Base-by-base conservation (phyloP, 2,113 vertebrate species). In the Canis aureus region DNA sequence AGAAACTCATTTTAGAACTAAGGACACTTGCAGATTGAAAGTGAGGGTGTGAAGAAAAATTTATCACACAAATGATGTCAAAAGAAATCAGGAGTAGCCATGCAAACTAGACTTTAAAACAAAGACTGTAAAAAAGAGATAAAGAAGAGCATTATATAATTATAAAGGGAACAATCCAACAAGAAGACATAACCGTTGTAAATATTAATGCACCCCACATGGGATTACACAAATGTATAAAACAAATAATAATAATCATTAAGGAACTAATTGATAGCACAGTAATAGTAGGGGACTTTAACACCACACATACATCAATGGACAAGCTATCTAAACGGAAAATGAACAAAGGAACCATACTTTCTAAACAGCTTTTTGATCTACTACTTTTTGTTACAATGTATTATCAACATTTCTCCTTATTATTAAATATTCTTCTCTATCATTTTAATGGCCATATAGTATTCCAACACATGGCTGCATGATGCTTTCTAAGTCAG, bases 371-470 rank as follows among this genome's bases (percentile, higher is more conserved):
- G 19, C 9, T 89, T 85, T 67, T 8, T 71, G 55, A 74, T 59
- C 94, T 82, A 88, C 22, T 62, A 23, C n/a, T 32, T 89, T 80
- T 49, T 6, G 43, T 79, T 73, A 64, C 43, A 76, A 88, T 49
- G 13, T 71, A 25, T 35, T 86, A 1, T 60, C 53, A 86, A 29
- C n/a, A 69, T 67, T 74, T 86, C 51, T 82, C 6, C n/a, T 71
- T 83, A 71, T 76, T 66, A 86, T 89, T 95, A 90, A 86, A 53
- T 55, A 81, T 82, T 81, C 49, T 62, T 87, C 51, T 80, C n/a
- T 2, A 23, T 85, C 38, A 69, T 93, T 74, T 92, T 90, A 84
- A 85, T 67, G 6, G 11, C 6, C 35, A 8, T 89, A 71, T 94
- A 64, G 0, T 83, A 89, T 64, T 57, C 35, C 55, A 79, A 73